phyloP scores from a whole-genome alignment of 2,797 vertebrate genomes.

The Falco columbarius region DNA sequence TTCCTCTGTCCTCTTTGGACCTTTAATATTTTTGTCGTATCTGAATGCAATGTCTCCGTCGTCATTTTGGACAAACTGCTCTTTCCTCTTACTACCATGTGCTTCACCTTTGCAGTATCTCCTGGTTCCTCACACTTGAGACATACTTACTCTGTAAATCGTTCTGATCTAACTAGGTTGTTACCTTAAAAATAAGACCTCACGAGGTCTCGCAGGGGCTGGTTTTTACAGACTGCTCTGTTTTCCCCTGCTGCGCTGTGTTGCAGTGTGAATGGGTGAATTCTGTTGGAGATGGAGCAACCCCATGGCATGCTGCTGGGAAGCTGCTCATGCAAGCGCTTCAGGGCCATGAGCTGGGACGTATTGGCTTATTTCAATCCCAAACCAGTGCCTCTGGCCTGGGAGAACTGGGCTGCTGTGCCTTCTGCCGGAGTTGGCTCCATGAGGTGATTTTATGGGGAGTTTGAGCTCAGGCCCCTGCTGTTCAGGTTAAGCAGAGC shows the following conservation, averaged over 20 bases:
- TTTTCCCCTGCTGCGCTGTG: not conserved
- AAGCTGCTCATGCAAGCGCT: not conserved
- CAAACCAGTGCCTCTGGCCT: not conserved
- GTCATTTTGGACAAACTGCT: not conserved
- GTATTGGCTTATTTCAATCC: not conserved
- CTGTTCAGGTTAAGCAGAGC: not conserved
- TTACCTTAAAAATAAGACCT: not conserved
- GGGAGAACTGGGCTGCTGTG: not conserved
- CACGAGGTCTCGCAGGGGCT: accelerated
- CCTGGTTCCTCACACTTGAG: not conserved
- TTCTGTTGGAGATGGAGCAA: not conserved
- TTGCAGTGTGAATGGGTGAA: not conserved
- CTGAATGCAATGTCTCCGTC: accelerated
- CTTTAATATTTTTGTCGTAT: not conserved
- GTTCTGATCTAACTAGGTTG: not conserved
- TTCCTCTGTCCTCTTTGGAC: not conserved
- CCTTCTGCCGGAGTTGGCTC: not conserved
- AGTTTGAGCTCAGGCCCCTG: not conserved
- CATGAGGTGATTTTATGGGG: not conserved
- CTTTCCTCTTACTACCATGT: not conserved
- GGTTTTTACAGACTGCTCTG: not conserved
- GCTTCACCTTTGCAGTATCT: not conserved
- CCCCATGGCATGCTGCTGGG: not conserved
- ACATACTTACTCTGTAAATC: not conserved
- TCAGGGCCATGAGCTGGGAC: not conserved